phyloP scores from a whole-genome alignment of 2,113 vertebrate genomes.

The Raja brachyura region DNA sequence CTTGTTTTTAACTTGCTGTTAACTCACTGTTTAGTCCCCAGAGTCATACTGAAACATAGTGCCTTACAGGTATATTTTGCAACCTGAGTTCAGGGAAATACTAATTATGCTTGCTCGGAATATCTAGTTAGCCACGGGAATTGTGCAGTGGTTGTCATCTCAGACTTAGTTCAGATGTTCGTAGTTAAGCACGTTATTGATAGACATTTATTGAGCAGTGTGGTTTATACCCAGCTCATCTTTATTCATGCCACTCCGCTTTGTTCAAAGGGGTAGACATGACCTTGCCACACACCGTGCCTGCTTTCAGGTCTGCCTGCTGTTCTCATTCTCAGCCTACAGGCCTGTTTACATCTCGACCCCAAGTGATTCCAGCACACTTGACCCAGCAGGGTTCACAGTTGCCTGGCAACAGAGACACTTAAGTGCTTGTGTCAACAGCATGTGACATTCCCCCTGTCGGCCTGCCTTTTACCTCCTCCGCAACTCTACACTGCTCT shows the following conservation, averaged over 20 bases:
- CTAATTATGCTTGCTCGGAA: constrained; percentile 21
- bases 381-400: constrained; percentile 26
- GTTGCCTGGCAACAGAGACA: constrained; percentile 34
- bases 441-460: constrained; percentile 30
- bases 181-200: background rate
- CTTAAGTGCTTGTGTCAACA: constrained; percentile 28
- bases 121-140: background rate
- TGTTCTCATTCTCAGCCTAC: background rate
- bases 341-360: constrained; percentile 29
- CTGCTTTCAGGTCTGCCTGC: constrained; percentile 20
- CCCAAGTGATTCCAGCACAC: constrained; percentile 23
- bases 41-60: background rate
- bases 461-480: background rate
- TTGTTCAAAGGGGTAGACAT: constrained; percentile 9
- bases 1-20: background rate
- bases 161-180: constrained; percentile 13
- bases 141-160: constrained; percentile 15
- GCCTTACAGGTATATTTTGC: constrained; percentile 5
- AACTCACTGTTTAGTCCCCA: background rate
- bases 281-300: constrained; percentile 2
- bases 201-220: constrained; percentile 5
- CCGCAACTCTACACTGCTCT: background rate
- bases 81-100: constrained; percentile 22
- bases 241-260: background rate
- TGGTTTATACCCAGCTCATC: constrained; percentile 21